A percentile compares a stretch with the other conserved stretches of the same genome.
phyloP scores from a whole-genome alignment of 2,888 invertebrate species.

The Dolichopus griseipennis region DNA sequence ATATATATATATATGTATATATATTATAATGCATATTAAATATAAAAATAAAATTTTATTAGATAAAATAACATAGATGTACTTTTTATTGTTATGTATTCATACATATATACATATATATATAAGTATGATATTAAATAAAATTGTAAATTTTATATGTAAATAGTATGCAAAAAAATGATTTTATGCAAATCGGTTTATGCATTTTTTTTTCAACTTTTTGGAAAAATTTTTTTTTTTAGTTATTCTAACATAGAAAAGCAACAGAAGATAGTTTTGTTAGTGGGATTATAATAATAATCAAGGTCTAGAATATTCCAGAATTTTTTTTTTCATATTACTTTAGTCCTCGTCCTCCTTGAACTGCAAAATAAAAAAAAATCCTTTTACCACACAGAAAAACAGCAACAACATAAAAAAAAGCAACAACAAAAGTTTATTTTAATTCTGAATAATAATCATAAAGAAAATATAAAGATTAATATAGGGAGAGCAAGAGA shows the following conservation, averaged over 20 bases:
- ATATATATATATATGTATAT: neutral
- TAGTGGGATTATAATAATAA: neutral
- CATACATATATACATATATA: neutral
- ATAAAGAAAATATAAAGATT: neutral
- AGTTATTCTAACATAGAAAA: neutral
- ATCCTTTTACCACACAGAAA: neutral
- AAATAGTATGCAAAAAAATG: neutral
- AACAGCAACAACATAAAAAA: too few species aligned
- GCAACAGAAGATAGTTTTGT: neutral
- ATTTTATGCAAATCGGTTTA: neutral
- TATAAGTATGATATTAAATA: neutral
- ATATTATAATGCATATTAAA: too few species aligned
- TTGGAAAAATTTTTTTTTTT: neutral
- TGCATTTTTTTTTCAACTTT: too few species aligned
- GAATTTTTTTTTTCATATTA: neutral
- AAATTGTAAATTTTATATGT: neutral
- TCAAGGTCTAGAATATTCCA: neutral
- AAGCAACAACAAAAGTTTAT: neutral
- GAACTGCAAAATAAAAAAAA: neutral
- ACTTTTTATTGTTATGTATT: too few species aligned
- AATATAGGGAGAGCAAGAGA: too few species aligned
- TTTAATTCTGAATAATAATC: neutral
- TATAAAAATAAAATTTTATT: too few species aligned
- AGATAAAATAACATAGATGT: too few species aligned
- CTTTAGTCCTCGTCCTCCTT: neutral